Conservation (phyloP, 1,140 invertebrate genomes). For the Helicoverpa zea region DNA sequence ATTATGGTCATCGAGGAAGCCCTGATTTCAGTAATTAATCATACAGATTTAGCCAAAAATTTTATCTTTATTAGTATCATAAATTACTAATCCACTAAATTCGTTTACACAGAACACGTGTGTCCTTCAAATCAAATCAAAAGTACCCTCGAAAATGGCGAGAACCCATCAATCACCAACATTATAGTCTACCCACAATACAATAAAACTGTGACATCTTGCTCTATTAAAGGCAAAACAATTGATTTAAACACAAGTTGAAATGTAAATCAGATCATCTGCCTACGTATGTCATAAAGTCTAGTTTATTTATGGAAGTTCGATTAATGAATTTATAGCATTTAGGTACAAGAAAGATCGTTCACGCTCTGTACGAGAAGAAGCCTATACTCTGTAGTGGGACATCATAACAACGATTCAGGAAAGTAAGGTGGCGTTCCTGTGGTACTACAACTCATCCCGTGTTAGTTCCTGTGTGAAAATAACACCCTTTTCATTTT, state of each 20-base stretch:
- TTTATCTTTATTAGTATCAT: too few relatives aligned
- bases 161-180: neutral
- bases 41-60: too few relatives aligned
- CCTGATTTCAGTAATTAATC: too few relatives aligned
- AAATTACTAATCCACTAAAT: too few relatives aligned
- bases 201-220: slow-evolving; percentile 12
- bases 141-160: neutral
- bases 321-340: neutral
- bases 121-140: neutral
- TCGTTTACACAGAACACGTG: too few relatives aligned
- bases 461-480: too few relatives aligned
- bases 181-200: slow-evolving; percentile 9
- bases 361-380: neutral
- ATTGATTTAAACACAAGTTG: neutral
- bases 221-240: neutral
- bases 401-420: neutral
- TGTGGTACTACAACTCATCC: too few relatives aligned
- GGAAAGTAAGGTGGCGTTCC: too few relatives aligned
- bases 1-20: too few relatives aligned
- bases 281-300: slow-evolving; percentile 17
- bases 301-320: neutral
- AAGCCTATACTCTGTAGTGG: neutral
- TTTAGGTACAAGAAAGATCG: neutral
- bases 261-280: slow-evolving; percentile 30
- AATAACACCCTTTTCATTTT: too few relatives aligned